phyloP scores from a whole-genome alignment of 1,140 invertebrate species.

The Drosophila virilis region DNA sequence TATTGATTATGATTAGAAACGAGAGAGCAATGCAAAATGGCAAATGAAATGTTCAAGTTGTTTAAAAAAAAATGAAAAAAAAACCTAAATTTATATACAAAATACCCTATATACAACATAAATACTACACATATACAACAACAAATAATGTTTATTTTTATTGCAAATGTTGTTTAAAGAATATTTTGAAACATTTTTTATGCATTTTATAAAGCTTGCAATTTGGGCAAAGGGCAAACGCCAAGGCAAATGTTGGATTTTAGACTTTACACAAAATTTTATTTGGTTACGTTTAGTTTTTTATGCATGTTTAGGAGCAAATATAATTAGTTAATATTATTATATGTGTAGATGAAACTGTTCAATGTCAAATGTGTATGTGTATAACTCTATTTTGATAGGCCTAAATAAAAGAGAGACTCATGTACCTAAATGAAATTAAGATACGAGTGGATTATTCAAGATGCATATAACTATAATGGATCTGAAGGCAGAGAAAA shows the following conservation, averaged over 20 bases:
- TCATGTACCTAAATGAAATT: slow-evolving; percentile 79
- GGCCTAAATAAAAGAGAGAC: slow-evolving; percentile 71
- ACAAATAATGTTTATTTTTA: slow-evolving; percentile 43
- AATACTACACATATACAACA: slow-evolving; percentile 11
- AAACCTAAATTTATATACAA: slow-evolving; percentile 34
- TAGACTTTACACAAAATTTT: slow-evolving; percentile 5
- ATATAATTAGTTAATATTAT: slow-evolving; percentile 13
- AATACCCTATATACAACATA: slow-evolving; percentile 50
- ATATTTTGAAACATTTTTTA: slow-evolving; percentile 42
- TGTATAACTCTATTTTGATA: slow-evolving; percentile 50
- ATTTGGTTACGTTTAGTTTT: background rate
- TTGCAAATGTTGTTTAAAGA: slow-evolving; percentile 41
- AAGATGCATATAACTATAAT: slow-evolving; percentile 34
- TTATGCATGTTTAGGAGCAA: slow-evolving; percentile 52
- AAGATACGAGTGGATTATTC: slow-evolving; percentile 48
- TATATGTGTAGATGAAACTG: slow-evolving; percentile 20
- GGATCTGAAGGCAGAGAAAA: slow-evolving; percentile 16
- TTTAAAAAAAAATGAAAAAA: background rate
- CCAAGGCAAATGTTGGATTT: background rate
- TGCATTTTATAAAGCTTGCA: slow-evolving; percentile 1
- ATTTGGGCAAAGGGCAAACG: background rate
- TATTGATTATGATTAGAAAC: slow-evolving; percentile 23
- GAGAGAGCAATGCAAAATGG: slow-evolving; percentile 36
- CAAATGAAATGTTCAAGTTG: slow-evolving; percentile 29
- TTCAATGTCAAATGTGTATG: slow-evolving; percentile 42